These are phyloP conservation scores for Micoletzkya japonica DNA, from an alignment of 2,888 invertebrate species.

Conservation along the genomic window DNA sequence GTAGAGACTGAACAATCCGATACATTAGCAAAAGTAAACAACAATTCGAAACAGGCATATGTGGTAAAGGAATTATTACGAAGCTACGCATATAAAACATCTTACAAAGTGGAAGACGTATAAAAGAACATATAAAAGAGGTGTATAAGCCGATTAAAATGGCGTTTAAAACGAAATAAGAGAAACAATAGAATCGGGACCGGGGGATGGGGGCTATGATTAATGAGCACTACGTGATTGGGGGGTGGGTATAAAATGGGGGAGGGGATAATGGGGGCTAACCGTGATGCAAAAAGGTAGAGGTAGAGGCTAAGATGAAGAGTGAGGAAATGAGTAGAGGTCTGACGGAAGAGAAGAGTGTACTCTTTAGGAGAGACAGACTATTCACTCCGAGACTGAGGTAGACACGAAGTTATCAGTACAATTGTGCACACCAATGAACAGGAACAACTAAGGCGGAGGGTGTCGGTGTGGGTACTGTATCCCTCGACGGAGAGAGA, in stretches of 20 bases:
- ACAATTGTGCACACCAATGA: not conserved
- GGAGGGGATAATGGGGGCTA: not conserved
- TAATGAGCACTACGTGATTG: not conserved
- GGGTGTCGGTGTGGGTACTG: not conserved
- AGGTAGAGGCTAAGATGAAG: conserved; percentile 6
- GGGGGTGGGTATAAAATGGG: not conserved
- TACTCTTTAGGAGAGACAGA: no score
- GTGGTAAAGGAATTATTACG: not conserved
- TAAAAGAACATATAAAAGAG: not conserved
- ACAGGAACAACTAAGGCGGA: not conserved
- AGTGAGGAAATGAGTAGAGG: not conserved
- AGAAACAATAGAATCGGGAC: not conserved
- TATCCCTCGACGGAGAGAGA: not conserved
- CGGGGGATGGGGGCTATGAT: not conserved
- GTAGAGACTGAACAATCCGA: not conserved
- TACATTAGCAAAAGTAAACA: not conserved
- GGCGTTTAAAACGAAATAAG: conserved; percentile 1
- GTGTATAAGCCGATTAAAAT: not conserved
- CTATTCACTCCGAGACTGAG: not conserved
- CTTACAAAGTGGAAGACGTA: not conserved
- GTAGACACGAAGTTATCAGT: not conserved
- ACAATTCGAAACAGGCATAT: no score
- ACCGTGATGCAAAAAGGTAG: not conserved
- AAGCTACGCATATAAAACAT: not conserved
- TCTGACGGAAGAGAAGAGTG: no score